Percentiles rank a stretch among this genome's conserved stretches.
Evolutionary conservation across 1,140 invertebrate species (phyloP).

Genomic region (Drosophila navojoa): DNA sequence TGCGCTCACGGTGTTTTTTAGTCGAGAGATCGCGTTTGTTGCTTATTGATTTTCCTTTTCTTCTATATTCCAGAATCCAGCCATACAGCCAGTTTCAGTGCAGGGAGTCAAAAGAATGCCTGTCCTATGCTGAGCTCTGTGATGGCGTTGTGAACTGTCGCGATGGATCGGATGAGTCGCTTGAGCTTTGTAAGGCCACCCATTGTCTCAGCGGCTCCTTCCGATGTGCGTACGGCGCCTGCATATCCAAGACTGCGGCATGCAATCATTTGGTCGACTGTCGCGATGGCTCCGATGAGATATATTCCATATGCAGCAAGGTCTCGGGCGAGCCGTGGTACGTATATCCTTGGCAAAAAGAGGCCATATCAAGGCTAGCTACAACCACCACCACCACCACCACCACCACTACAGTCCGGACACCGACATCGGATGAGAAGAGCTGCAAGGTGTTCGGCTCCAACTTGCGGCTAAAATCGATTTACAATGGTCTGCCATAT

Average conservation of each 20-base stretch:
- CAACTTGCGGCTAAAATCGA: background rate
- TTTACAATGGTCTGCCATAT: conserved; percentile 11
- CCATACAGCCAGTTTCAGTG: conserved; percentile 9
- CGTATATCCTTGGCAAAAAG: too few species aligned
- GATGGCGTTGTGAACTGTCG: conserved; percentile 85
- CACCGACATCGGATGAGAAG: background rate
- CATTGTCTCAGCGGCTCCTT: conserved; percentile 84
- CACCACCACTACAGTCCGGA: background rate
- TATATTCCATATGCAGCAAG: conserved; percentile 18
- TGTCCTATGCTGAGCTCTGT: conserved; percentile 50
- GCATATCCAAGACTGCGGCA: conserved; percentile 84
- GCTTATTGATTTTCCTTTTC: too few species aligned
- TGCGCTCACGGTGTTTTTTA: too few species aligned
- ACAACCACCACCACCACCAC: too few species aligned
- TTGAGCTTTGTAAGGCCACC: conserved; percentile 41
- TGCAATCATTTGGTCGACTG: conserved; percentile 87
- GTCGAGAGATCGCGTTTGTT: too few species aligned
- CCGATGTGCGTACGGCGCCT: conserved; percentile 86
- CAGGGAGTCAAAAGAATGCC: conserved; percentile 30
- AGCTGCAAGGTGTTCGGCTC: conserved; percentile 13
- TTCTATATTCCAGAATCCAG: background rate
- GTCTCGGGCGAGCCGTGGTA: background rate
- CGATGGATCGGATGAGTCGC: conserved; percentile 86
- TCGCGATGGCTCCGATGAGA: conserved; percentile 89
- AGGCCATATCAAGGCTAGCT: too few species aligned